These are phyloP conservation scores for Enteromius argenteus DNA, from an alignment of 2,797 vertebrate species.

Conservation along the genomic window DNA sequence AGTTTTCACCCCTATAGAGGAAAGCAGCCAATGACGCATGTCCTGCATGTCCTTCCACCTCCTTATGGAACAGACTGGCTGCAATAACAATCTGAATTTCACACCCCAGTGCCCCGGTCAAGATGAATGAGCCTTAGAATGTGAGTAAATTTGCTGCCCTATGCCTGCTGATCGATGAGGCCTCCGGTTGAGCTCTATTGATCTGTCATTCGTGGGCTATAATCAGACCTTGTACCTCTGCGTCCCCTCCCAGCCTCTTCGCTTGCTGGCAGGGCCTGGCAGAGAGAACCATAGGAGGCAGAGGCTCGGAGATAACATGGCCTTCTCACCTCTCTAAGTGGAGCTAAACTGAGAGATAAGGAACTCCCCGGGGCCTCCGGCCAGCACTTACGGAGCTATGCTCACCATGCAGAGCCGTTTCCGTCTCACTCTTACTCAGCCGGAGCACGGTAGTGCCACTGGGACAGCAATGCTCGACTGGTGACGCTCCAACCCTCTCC, in stretches of 20 bases:
- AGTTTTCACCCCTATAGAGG: constrained; percentile 65
- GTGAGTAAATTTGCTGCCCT: constrained; percentile 80
- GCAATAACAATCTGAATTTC: constrained; percentile 86
- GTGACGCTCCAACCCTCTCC: constrained; percentile 10
- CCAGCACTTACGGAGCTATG: constrained; percentile 43
- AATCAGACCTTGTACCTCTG: constrained; percentile 62
- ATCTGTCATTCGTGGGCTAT: constrained; percentile 73
- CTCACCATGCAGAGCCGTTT: constrained; percentile 41
- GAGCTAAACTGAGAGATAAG: constrained; percentile 24
- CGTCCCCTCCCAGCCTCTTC: constrained; percentile 20
- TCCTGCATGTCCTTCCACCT: constrained; percentile 75
- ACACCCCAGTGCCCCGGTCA: constrained; percentile 71
- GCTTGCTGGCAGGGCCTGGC: constrained; percentile 7
- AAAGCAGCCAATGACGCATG: constrained; percentile 75
- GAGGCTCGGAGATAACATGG: constrained; percentile 21
- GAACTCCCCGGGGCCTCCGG: constrained; percentile 18
- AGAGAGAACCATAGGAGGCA: constrained; percentile 19
- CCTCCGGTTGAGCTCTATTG: constrained; percentile 76
- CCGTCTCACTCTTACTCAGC: constrained; percentile 1
- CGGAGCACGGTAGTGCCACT: not conserved
- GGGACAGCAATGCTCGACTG: constrained; percentile 23
- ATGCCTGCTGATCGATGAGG: constrained; percentile 79
- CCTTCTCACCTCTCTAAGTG: constrained; percentile 43
- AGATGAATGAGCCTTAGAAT: constrained; percentile 71
- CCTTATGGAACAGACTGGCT: constrained; percentile 81